Conservation (phyloP, 2,888 invertebrate genomes). For the Diaprepes abbreviatus region DNA sequence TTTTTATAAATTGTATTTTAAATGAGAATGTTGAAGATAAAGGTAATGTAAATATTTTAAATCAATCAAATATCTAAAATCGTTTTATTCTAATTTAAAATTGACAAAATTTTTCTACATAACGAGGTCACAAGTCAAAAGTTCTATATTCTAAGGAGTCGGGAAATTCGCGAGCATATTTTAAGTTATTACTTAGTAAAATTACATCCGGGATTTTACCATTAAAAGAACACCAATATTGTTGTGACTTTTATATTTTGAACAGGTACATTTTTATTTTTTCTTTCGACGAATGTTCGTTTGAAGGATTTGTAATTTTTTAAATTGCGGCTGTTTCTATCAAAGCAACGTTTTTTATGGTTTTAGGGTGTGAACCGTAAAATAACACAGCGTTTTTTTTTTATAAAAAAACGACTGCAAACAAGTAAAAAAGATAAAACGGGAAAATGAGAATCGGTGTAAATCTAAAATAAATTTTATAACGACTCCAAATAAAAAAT, state of each 20-base stretch:
- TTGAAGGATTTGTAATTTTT: slow-evolving; percentile 26
- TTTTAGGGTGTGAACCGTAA: neutral
- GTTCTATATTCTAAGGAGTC: slow-evolving; percentile 11
- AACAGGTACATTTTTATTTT: slow-evolving; percentile 12
- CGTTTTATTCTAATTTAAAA: neutral
- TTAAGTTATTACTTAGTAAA: slow-evolving; percentile 40
- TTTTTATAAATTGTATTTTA: too few species aligned
- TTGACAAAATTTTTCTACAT: slow-evolving; percentile 5
- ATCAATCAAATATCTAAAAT: neutral
- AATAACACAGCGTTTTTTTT: too few species aligned
- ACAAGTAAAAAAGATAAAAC: too few species aligned
- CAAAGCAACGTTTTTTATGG: neutral
- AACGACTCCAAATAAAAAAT: too few species aligned
- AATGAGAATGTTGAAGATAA: too few species aligned
- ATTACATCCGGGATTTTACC: slow-evolving; percentile 31
- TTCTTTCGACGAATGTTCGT: slow-evolving; percentile 7
- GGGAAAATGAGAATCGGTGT: too few species aligned
- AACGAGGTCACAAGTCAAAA: slow-evolving; percentile 31
- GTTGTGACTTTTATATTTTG: slow-evolving; percentile 19
- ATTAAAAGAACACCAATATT: slow-evolving; percentile 26
- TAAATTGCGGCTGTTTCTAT: slow-evolving; percentile 6
- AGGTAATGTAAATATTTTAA: neutral
- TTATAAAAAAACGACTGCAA: too few species aligned
- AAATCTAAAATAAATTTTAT: too few species aligned
- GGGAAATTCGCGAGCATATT: slow-evolving; percentile 29